Percentiles rank a stretch among this genome's conserved stretches.
Conservation (phyloP, 2,797 vertebrate species). For the Phalloptychus januarius region DNA sequence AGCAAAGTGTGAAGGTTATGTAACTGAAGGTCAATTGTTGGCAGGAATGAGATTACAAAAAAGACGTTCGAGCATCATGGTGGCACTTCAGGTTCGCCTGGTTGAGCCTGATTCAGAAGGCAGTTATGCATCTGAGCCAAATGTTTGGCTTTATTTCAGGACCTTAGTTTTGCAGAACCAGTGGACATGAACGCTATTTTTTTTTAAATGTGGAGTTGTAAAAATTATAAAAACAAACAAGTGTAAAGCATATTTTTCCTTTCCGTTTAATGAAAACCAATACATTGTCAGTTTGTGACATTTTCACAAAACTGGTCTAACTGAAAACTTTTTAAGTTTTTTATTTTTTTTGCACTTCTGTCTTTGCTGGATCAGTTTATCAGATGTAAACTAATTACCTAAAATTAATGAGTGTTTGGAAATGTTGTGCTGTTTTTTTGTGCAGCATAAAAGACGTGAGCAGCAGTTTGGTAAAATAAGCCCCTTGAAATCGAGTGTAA, state of each 20-base stretch:
- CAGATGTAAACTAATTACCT: background rate
- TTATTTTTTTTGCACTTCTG: background rate
- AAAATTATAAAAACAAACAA: background rate
- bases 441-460: background rate
- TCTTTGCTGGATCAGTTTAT: background rate
- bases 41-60: slow-evolving; percentile 15
- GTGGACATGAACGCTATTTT: slow-evolving; percentile 13
- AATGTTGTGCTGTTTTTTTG: background rate
- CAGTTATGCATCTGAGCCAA: background rate
- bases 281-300: background rate
- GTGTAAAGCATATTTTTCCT: background rate
- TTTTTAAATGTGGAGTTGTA: background rate
- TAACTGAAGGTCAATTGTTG: slow-evolving; percentile 10
- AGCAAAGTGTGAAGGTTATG: slow-evolving; percentile 9
- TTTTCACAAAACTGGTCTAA: background rate
- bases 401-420: background rate
- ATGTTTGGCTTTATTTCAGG: slow-evolving; percentile 10
- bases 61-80: slow-evolving; percentile 6
- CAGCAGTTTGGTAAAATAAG: too few relatives aligned
- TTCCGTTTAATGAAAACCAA: background rate
- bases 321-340: background rate
- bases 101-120: slow-evolving; percentile 27
- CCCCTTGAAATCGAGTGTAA: too few relatives aligned
- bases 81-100: slow-evolving; percentile 43
- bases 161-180: slow-evolving; percentile 4